These are phyloP conservation scores for Prionailurus bengalensis DNA, from an alignment of 2,113 vertebrate genomes.

Conservation along the genomic window DNA sequence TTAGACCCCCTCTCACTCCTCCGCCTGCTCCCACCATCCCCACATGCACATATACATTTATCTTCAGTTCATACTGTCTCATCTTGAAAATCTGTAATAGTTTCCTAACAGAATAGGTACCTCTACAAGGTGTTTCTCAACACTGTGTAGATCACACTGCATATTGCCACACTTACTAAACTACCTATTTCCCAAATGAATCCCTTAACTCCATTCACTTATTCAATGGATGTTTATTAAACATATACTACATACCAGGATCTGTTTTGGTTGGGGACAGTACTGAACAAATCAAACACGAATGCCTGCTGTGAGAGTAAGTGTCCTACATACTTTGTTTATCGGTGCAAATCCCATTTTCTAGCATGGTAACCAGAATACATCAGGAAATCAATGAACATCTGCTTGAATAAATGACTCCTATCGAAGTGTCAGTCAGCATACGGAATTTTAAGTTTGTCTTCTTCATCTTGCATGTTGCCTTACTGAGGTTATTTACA, in stretches of 20 bases:
- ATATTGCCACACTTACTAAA: neutral
- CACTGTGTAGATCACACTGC: too few relatives aligned
- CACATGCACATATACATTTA: neutral
- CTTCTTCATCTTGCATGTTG: neutral
- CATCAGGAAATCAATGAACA: neutral
- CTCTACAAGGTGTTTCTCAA: neutral
- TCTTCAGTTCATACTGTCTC: neutral
- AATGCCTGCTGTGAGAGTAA: neutral
- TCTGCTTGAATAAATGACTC: neutral
- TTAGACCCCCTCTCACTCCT: neutral
- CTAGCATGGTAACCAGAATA: neutral
- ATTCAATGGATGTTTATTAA: neutral
- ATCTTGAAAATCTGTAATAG: neutral
- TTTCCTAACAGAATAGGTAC: neutral
- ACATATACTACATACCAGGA: neutral
- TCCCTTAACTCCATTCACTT: neutral
- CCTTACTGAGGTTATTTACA: neutral
- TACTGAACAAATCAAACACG: neutral
- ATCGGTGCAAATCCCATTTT: neutral
- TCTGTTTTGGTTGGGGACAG: neutral
- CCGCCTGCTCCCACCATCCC: accelerated
- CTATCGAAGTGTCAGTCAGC: neutral
- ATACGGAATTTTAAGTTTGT: neutral
- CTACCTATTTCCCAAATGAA: neutral
- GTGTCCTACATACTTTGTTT: neutral